Evolutionary conservation across 1,140 invertebrate genomes (phyloP).

Genomic region (Doryteuthis pealeii): DNA sequence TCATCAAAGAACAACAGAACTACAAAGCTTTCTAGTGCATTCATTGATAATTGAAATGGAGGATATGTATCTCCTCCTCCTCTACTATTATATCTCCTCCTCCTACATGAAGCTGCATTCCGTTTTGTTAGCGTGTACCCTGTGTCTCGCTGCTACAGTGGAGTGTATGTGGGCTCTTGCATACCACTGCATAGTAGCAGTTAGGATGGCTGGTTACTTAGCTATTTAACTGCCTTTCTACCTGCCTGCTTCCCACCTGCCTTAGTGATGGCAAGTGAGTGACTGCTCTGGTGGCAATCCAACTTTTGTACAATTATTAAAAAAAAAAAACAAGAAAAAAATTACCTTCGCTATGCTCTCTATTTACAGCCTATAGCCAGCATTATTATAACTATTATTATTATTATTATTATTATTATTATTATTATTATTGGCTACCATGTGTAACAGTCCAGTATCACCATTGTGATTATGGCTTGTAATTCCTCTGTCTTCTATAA

Average conservation of each 20-base stretch:
- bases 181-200: background rate
- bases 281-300: background rate
- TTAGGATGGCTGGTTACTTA: too few species aligned
- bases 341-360: too few species aligned
- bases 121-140: background rate
- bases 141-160: background rate
- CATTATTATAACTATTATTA: too few species aligned
- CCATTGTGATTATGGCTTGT: slow-evolving; percentile 6
- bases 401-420: too few species aligned
- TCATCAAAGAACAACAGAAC: background rate
- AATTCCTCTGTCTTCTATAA: too few species aligned
- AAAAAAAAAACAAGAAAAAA: too few species aligned
- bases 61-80: background rate
- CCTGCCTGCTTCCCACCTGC: background rate
- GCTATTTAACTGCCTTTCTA: too few species aligned
- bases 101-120: slow-evolving; percentile 4
- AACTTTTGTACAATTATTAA: background rate
- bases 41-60: background rate
- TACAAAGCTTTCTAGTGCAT: slow-evolving; percentile 3
- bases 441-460: background rate
- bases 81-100: background rate
- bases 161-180: background rate
- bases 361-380: too few species aligned
- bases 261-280: background rate
- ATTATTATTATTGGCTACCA: background rate